phyloP scores from a whole-genome alignment of 2,888 invertebrate genomes.

The Mactromeris polynyma region DNA sequence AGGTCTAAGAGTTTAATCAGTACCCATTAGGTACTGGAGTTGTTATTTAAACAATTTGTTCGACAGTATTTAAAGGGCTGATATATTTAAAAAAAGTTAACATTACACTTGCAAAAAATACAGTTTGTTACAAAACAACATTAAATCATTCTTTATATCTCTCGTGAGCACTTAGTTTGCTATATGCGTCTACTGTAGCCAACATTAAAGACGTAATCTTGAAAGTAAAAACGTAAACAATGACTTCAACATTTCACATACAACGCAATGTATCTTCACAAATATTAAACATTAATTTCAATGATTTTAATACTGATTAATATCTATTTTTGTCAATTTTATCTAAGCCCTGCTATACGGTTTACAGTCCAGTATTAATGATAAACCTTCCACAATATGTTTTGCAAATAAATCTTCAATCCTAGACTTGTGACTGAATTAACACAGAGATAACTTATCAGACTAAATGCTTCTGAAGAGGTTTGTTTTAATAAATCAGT shows the following conservation, averaged over 20 bases:
- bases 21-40: too few relatives aligned
- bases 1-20: too few relatives aligned
- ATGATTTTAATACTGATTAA: background rate
- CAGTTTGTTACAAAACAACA: background rate
- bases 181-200: background rate
- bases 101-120: background rate
- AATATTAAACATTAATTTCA: background rate
- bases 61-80: background rate
- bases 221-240: background rate
- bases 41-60: too few relatives aligned
- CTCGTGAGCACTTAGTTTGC: background rate
- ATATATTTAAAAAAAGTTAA: background rate
- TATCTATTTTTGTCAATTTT: background rate
- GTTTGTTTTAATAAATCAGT: background rate
- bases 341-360: background rate
- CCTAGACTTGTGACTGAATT: background rate
- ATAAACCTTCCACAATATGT: background rate
- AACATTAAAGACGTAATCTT: background rate
- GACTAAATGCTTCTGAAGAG: background rate
- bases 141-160: background rate
- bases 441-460: background rate
- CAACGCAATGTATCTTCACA: background rate
- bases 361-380: background rate
- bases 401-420: background rate
- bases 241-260: background rate